These are phyloP conservation scores for Gavia stellata DNA, from an alignment of 2,113 vertebrate genomes.

Conservation along the genomic window DNA sequence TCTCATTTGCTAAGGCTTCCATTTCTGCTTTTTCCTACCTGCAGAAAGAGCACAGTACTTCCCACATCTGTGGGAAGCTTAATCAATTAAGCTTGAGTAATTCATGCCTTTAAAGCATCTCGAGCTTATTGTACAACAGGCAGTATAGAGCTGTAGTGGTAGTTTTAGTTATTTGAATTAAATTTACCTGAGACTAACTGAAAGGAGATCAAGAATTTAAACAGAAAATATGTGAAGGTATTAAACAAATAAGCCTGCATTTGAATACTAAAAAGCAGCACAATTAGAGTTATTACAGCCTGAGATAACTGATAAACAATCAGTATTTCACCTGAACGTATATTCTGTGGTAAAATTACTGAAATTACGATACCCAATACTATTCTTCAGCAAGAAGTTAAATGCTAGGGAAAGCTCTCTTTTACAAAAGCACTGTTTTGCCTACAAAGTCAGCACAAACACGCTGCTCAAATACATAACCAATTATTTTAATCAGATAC, in stretches of 20 bases:
- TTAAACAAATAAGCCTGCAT: background rate
- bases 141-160: rapidly evolving
- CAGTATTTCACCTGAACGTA: background rate
- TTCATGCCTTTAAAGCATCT: background rate
- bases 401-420: background rate
- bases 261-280: background rate
- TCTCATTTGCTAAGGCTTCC: background rate
- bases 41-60: background rate
- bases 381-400: background rate
- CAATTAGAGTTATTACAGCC: background rate
- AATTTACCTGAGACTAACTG: background rate
- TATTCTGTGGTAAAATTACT: background rate
- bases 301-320: background rate
- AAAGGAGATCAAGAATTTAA: background rate
- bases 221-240: background rate
- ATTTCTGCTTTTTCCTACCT: background rate
- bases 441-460: background rate
- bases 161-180: background rate
- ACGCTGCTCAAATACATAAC: background rate
- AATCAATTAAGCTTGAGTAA: background rate
- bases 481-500: conserved; percentile 34
- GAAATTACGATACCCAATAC: background rate
- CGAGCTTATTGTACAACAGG: background rate
- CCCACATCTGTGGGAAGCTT: background rate
- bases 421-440: background rate